Evolutionary conservation across 2,113 vertebrate genomes (phyloP), one percentile per base, ranked within the genome.

Genomic region (Apeltes quadracus): DNA sequence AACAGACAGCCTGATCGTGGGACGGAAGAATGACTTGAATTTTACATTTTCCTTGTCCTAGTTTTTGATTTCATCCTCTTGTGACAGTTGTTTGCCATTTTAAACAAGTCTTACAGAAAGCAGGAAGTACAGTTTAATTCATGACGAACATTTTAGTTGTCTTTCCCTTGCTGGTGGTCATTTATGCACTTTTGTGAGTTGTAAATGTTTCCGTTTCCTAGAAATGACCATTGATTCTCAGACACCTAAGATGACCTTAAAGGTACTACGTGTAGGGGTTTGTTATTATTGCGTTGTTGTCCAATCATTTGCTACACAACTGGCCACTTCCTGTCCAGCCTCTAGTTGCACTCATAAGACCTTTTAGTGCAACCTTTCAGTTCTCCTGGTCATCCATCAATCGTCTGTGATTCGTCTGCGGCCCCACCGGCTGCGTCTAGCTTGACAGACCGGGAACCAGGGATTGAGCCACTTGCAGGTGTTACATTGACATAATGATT

Each of bases 161-260:
- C 34, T 84, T 43, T 84, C 78, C 51, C 67, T 72, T 57, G 54
- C 75, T 74, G 76, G 81, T 87, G 89, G 90, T 91, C 89, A 86
- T 91, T 80, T 72, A 88, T 88, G 91, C 90, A 92, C 90, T 92
- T 92, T 91, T 87, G 82, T 87, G 85, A 90, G 82, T 87, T 84
- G n/a, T 90, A 86, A 86, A 85, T 84, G 76, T 86, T 83, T 68
- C 59, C 53, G 46, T 88, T 84, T 81, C 76, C 46, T 68, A 69
- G 1, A 79, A 89, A 82, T 83, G 80, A 76, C 85, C 84, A 75
- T 79, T 71, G 50, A 25, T 65, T 78, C 62, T 68, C 55, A 81
- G 57, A 84, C 46, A 65, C 78, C 73, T 73, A 62, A 78, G 68
- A 71, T 69, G 38, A 78, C 69, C 63, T 75, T 72, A 41, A 79